Base-by-base conservation (phyloP, 2,888 invertebrate species). In the Hybos culiciformis region DNA sequence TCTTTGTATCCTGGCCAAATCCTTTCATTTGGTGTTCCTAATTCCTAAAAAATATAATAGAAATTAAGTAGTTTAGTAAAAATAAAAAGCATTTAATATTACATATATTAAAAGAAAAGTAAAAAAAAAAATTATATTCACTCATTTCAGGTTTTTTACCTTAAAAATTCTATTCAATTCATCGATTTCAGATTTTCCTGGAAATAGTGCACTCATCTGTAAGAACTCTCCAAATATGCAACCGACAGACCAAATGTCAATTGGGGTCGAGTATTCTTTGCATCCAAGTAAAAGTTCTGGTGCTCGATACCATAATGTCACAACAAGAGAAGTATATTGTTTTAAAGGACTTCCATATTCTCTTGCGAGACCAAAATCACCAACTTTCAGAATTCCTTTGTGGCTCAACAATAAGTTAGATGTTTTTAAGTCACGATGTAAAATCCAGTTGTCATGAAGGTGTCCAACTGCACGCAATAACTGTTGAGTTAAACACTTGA, bases 371-470 rank as follows among this genome's bases (percentile, higher is more conserved):
- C 98, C 98, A 66, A 98, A 99, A 69, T 98, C 98, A 3, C 87
- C 83, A 37, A 83, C 83, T 70, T 83, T 83, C 4, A 83, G 66
- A 47, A 83, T 74, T 21, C 83, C 88, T 62, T 91, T 87, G 66
- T 99, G 97, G 46, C 94, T 96, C 21, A 99, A 70, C 37, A 98
- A 70, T 39, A 98, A 72, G 70, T 98, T 98, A 12, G 97, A 97
- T 1, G 98, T 96, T 69, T 98, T 98, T 47, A 99, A 75, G 70
- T 98, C 98, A 42, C 98, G 74, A 64, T 98, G 98, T 39, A 98
- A 72, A 54, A 99, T 99, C 97, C 97, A 99, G 65, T 98, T 96
- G 61, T 98, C 94, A 60, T 99, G 98, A 44, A 98, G 74, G 71
- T 98, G 96, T 19, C 85, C 83, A 0, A 98, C 94, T 3, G 97